Evolutionary conservation across 2,888 invertebrate genomes (phyloP).

Genomic region (Loripinus fragilis): DNA sequence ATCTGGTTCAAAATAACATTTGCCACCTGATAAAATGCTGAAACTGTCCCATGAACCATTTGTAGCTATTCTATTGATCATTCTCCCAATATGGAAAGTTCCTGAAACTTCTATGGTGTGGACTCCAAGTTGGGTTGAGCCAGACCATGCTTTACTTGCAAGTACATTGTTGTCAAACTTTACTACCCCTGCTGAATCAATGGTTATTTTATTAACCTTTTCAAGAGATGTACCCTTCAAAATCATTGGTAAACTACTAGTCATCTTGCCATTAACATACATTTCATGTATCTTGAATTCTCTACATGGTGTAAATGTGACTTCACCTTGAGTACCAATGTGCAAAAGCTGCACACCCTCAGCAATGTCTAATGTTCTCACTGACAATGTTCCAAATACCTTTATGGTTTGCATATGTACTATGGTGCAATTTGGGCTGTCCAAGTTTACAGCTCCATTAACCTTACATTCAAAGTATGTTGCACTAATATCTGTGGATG

Average conservation of each 20-base stretch:
- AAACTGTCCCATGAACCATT: slow-evolving; percentile 62
- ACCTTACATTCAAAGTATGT: slow-evolving; percentile 31
- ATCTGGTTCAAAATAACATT: slow-evolving; percentile 57
- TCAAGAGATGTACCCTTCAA: slow-evolving; percentile 48
- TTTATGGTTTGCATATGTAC: no score
- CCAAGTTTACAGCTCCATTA: slow-evolving; percentile 26
- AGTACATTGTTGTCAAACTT: slow-evolving; percentile 61
- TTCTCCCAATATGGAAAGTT: slow-evolving; percentile 47
- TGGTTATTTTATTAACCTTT: slow-evolving; percentile 47
- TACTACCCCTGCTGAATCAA: slow-evolving; percentile 59
- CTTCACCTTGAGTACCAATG: slow-evolving; percentile 53
- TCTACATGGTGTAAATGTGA: slow-evolving; percentile 58
- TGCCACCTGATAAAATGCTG: slow-evolving; percentile 50
- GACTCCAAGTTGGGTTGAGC: slow-evolving; percentile 53
- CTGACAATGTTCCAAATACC: no score
- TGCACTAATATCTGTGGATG: slow-evolving; percentile 42
- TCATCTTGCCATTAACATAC: slow-evolving; percentile 60
- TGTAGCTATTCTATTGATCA: slow-evolving; percentile 42
- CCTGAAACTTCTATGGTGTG: slow-evolving; percentile 60
- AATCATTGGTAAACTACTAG: slow-evolving; percentile 50
- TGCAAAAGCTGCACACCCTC: background rate
- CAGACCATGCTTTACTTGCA: slow-evolving; percentile 48
- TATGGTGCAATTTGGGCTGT: no score
- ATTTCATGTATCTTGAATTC: slow-evolving; percentile 52
- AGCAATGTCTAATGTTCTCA: no score